Evolutionary conservation across 2,113 vertebrate genomes (phyloP).

Genomic region (Felis catus): DNA sequence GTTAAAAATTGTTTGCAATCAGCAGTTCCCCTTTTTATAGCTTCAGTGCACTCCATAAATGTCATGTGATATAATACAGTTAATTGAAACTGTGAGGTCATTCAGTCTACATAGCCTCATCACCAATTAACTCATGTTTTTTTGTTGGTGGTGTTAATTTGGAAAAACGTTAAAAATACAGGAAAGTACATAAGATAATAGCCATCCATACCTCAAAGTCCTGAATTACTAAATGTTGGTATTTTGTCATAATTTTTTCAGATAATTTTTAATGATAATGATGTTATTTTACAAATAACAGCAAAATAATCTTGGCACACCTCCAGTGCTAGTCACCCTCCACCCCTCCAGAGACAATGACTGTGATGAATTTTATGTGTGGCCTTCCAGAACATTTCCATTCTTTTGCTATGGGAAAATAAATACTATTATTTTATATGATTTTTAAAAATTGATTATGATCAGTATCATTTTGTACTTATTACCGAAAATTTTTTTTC

Average conservation of each 20-base stretch:
- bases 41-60: neutral
- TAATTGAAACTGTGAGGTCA: constrained; percentile 23
- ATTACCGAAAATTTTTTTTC: neutral
- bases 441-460: neutral
- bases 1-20: neutral
- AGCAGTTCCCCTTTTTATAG: neutral
- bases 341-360: neutral
- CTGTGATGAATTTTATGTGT: neutral
- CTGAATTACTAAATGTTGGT: neutral
- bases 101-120: neutral
- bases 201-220: neutral
- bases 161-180: neutral
- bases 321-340: neutral
- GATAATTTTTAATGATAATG: neutral
- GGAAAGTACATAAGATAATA: neutral
- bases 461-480: neutral
- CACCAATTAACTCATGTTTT: neutral
- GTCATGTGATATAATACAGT: neutral
- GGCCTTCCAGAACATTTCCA: neutral
- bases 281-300: neutral
- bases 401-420: neutral
- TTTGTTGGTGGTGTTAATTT: constrained; percentile 4
- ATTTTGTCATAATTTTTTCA: neutral
- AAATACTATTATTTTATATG: neutral
- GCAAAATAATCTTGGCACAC: neutral